Evolutionary conservation across 2,888 invertebrate genomes (phyloP).

Genomic region (Synanthedon vespiformis): DNA sequence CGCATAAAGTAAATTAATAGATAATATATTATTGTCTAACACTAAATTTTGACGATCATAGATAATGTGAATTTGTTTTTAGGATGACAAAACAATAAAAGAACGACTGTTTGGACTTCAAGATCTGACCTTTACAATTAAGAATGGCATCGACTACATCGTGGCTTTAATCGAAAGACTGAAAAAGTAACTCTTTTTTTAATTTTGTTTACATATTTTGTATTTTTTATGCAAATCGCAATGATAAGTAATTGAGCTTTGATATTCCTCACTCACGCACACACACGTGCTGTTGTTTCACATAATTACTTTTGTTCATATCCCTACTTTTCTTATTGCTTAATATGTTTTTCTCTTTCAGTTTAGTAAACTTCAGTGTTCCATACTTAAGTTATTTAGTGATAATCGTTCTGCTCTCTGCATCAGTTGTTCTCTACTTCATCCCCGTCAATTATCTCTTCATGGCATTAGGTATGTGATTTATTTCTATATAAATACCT

Average conservation of each 20-base stretch:
- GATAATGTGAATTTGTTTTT: slow-evolving; percentile 8
- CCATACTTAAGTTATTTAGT: slow-evolving; percentile 56
- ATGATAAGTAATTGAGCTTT: no score
- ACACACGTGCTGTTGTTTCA: not conserved
- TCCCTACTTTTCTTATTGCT: no score
- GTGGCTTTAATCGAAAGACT: slow-evolving; percentile 52
- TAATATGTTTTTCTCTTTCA: slow-evolving; percentile 23
- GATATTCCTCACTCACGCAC: not conserved
- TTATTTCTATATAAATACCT: no score
- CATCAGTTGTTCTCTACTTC: slow-evolving; percentile 39
- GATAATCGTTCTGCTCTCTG: slow-evolving; percentile 31
- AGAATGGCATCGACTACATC: slow-evolving; percentile 55
- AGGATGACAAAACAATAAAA: slow-evolving; percentile 59
- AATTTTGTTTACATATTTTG: no score
- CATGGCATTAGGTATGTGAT: slow-evolving; percentile 49
- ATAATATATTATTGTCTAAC: no score
- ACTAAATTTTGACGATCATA: no score
- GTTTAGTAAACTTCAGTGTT: slow-evolving; percentile 51
- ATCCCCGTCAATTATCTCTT: slow-evolving; percentile 53
- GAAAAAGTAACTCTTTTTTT: slow-evolving; percentile 33
- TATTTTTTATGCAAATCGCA: no score
- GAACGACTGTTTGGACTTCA: slow-evolving; percentile 44
- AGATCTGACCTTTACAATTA: slow-evolving; percentile 60
- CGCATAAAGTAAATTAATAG: not conserved
- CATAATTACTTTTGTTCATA: no score